Evolutionary conservation across 2,113 vertebrate species (phyloP).

Genomic region (Hipposideros armiger): DNA sequence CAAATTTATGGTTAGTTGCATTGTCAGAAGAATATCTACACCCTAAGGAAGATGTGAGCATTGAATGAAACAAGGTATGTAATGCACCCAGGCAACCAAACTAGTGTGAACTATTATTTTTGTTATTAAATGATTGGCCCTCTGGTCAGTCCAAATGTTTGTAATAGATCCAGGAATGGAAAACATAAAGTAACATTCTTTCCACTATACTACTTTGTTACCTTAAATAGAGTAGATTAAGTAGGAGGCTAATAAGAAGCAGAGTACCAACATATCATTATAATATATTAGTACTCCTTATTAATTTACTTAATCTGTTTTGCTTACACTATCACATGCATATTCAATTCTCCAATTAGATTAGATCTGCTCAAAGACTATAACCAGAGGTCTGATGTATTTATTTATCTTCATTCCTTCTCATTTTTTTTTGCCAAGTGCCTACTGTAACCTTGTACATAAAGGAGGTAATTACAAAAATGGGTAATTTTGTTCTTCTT

Average conservation of each 20-base stretch:
- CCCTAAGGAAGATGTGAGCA: neutral
- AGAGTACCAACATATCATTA: slow-evolving; percentile 34
- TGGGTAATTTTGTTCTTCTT: neutral
- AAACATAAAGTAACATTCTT: slow-evolving; percentile 46
- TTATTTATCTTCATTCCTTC: slow-evolving; percentile 37
- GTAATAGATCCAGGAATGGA: neutral
- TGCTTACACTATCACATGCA: slow-evolving; percentile 38
- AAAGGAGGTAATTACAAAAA: neutral
- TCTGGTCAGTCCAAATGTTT: neutral
- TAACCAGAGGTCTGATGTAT: neutral
- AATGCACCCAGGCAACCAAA: neutral
- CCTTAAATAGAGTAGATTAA: slow-evolving; percentile 51
- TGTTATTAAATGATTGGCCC: neutral
- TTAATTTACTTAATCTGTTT: slow-evolving; percentile 65
- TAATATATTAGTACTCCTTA: slow-evolving; percentile 48
- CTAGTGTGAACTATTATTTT: neutral
- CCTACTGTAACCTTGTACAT: neutral
- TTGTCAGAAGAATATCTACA: neutral
- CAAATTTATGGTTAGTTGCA: neutral
- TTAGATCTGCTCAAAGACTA: slow-evolving; percentile 33
- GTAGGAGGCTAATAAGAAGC: slow-evolving; percentile 45
- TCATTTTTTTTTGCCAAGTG: neutral
- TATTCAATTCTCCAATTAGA: slow-evolving; percentile 61
- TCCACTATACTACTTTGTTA: neutral
- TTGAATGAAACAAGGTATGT: neutral